Conservation (phyloP, 2,797 vertebrate species). For the Smutsia temminckii region DNA sequence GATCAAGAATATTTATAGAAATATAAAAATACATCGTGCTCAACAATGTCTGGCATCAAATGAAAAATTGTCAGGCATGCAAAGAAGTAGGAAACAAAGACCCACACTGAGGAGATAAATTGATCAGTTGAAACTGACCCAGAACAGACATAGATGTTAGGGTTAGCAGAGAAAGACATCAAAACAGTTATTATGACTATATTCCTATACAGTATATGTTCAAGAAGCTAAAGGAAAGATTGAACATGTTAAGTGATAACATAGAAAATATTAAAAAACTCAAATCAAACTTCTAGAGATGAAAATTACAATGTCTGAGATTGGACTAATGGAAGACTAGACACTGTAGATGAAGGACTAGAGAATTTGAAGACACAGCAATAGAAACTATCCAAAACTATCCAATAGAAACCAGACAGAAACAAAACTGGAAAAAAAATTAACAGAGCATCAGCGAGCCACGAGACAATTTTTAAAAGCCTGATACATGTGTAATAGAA, state of each 20-base stretch:
- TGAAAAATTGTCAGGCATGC: background rate
- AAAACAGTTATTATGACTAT: background rate
- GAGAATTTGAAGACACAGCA: background rate
- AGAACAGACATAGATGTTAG: background rate
- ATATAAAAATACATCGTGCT: background rate
- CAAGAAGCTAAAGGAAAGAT: background rate
- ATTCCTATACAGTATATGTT: background rate
- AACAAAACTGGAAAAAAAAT: background rate
- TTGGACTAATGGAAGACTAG: background rate
- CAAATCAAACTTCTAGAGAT: background rate
- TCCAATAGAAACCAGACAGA: background rate
- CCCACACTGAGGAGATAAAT: background rate
- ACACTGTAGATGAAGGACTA: background rate
- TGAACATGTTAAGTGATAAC: background rate
- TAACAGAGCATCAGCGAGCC: background rate
- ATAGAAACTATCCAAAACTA: background rate
- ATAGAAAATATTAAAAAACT: background rate
- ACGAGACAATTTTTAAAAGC: background rate
- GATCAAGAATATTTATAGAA: background rate
- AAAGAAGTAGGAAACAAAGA: slow-evolving; percentile 10
- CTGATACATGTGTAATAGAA: background rate
- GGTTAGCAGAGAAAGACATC: background rate
- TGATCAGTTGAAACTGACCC: background rate
- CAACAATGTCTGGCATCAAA: background rate
- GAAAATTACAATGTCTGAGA: background rate